A percentile compares a stretch with the other conserved stretches of the same genome.
These are phyloP conservation scores for Drosophila fulvimacula DNA, from an alignment of 2,888 invertebrate species.

Conservation along the genomic window DNA sequence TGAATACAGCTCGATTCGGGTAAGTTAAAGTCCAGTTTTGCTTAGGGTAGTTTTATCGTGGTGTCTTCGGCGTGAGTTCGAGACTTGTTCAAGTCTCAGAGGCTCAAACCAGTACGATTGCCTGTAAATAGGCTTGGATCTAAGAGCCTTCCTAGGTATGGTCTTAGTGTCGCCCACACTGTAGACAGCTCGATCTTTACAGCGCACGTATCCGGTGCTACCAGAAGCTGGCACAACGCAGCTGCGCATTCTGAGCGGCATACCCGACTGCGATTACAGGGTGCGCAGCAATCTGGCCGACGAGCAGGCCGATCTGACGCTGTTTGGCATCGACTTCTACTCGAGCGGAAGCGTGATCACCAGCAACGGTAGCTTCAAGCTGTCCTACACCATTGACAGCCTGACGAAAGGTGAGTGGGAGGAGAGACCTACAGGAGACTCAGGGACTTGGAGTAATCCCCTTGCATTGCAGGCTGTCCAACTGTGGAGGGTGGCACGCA, in stretches of 20 bases:
- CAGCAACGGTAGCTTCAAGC: slow-evolving; percentile 33
- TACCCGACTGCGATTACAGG: slow-evolving; percentile 84
- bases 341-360: slow-evolving; percentile 68
- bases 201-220: slow-evolving; percentile 88
- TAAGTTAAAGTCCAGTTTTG: not conserved
- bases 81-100: not conserved
- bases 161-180: not conserved
- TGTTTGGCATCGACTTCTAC: slow-evolving; percentile 67
- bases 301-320: slow-evolving; percentile 42
- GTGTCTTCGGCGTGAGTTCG: not conserved
- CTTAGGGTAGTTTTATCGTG: not conserved
- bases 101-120: no score
- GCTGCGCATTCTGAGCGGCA: slow-evolving; percentile 89
- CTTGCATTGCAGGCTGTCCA: slow-evolving; percentile 61
- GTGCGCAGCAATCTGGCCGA: slow-evolving; percentile 67
- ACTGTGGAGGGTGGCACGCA: slow-evolving; percentile 48
- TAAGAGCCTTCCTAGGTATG: not conserved
- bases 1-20: no score
- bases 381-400: slow-evolving; percentile 51
- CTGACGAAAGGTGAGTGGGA: slow-evolving; percentile 57
- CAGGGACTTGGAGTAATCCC: not conserved
- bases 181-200: slow-evolving; percentile 32
- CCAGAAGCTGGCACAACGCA: slow-evolving; percentile 88
- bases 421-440: not conserved
- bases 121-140: not conserved